Evolutionary conservation across 1,140 invertebrate genomes (phyloP).

Genomic region (Drosophila grimshawi): DNA sequence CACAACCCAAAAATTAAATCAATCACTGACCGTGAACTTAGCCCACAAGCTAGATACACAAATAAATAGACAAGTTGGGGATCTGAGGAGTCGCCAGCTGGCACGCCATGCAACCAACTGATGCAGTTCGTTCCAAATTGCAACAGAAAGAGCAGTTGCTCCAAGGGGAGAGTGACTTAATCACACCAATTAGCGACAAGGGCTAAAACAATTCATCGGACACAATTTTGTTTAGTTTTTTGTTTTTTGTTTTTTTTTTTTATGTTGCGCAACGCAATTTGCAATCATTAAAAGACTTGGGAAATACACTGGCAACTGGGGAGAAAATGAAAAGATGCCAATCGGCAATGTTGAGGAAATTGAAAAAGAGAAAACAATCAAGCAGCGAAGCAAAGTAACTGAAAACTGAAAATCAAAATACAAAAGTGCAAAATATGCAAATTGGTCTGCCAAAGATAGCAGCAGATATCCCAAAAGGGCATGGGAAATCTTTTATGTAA

Average conservation of each 20-base stretch:
- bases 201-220: neutral
- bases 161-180: neutral
- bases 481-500: slow-evolving; percentile 23
- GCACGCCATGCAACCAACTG: slow-evolving; percentile 8
- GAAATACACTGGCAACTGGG: neutral
- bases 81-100: slow-evolving; percentile 7
- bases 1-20: slow-evolving; percentile 61
- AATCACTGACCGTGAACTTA: slow-evolving; percentile 71
- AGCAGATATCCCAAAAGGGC: neutral
- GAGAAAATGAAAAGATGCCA: neutral
- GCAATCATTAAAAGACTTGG: slow-evolving; percentile 10
- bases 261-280: slow-evolving; percentile 11
- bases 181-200: slow-evolving; percentile 6
- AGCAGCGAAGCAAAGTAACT: neutral
- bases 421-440: slow-evolving; percentile 9
- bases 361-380: slow-evolving; percentile 10
- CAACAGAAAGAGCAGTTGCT: slow-evolving; percentile 16
- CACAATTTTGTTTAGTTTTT: neutral
- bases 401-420: neutral
- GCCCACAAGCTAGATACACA: neutral
- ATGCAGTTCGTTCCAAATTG: slow-evolving; percentile 14
- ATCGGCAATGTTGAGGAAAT: neutral
- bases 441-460: neutral
- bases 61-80: no score
- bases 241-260: neutral